Base-by-base conservation (phyloP, 2,888 invertebrate species). In the Augiades crinisus region DNA sequence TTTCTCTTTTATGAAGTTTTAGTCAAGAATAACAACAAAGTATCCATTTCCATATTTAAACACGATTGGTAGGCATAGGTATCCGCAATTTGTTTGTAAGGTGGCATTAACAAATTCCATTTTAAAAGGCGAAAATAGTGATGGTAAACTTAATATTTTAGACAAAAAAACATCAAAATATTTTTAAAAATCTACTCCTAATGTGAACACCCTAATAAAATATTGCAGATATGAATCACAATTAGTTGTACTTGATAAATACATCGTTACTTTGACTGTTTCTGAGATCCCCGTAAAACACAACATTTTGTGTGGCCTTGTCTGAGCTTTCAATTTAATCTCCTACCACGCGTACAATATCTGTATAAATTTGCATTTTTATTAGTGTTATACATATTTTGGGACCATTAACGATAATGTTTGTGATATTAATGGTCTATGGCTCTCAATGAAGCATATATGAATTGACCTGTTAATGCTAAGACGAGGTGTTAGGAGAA, bases 321-420 rank as follows among this genome's bases (percentile, higher is more conserved):
- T 22, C 21, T 24, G 12, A 47, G 10, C 37, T 58, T 58, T 37
- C 24, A 21, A 54, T 51, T 40, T 53, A 55, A 60, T 60, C 46
- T 45, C 45, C 40, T 30, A 50, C 53, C 49, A 58, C 47, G 56
- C 54, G 63, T 67, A 65, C 65, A 70, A 67, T 72, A 76, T 76
- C 71, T 67, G 68, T 69, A 70, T 72, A 67, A 69, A 78, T 79
- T 80, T 56, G 62, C 77, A 80, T 80, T 68, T 79, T 75, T 75
- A 80, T 76, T 68, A 67, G 66, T 59, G 63, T 65, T 68, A 65
- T 69, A 67, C 67, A 67, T 67, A 70, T 68, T 68, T 66, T 59
- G 65, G 64, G 55, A 59, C 58, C 55, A 61, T 67, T 47, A 60
- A 60, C 41, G 53, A 56, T 60, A 58, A 53, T 59, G 58, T 57